Conservation (phyloP, 2,797 vertebrate genomes). For the Rhinophrynus dorsalis region DNA sequence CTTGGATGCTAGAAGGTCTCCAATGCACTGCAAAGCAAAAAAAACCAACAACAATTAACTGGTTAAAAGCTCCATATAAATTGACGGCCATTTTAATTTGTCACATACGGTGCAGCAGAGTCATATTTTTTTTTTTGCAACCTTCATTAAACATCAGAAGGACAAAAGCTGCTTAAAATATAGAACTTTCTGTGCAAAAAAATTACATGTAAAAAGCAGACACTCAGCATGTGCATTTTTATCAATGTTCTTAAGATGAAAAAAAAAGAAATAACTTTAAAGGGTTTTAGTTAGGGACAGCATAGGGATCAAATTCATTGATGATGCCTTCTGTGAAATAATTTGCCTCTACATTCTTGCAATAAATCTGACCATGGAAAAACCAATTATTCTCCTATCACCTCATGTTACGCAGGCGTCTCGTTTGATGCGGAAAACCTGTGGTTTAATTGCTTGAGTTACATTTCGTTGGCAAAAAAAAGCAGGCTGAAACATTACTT, state of each 20-base stretch:
- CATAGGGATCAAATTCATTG: conserved; percentile 60
- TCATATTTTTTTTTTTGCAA: no score
- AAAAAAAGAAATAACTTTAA: not conserved
- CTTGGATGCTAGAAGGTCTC: no score
- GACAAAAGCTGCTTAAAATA: not conserved
- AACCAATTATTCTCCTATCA: conserved; percentile 60
- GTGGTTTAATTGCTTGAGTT: conserved; percentile 71
- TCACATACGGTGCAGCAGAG: no score
- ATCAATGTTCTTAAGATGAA: not conserved
- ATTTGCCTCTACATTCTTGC: conserved; percentile 55
- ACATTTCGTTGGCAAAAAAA: conserved; percentile 66
- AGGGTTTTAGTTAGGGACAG: conserved; percentile 26
- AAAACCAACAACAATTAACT: no score
- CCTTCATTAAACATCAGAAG: conserved; percentile 1
- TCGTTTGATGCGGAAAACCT: conserved; percentile 68
- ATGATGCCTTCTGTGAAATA: conserved; percentile 56
- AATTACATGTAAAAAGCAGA: not conserved
- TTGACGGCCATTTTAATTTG: no score
- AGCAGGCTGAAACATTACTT: conserved; percentile 67
- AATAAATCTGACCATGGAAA: conserved; percentile 62
- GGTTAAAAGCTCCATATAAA: no score
- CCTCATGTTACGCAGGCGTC: conserved; percentile 8
- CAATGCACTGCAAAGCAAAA: no score
- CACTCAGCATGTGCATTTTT: not conserved
- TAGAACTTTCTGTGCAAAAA: not conserved